Conservation (phyloP, 2,888 invertebrate species). For the Theretra japonica region DNA sequence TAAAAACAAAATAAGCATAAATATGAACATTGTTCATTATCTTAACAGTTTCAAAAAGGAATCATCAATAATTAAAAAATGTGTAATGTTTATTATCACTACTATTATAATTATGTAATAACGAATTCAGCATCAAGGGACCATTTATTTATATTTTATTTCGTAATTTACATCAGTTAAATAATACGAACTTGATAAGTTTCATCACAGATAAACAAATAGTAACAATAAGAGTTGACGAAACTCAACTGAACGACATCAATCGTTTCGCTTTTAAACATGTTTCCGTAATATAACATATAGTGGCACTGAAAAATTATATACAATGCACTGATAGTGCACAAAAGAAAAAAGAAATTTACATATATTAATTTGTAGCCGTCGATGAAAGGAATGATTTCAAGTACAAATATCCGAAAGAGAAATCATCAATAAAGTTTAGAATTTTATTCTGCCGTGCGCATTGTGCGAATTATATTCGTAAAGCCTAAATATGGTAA, state of each 20-base stretch:
- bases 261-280: not conserved
- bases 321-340: slow-evolving; percentile 1
- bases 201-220: slow-evolving; percentile 27
- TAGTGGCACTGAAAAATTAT: slow-evolving; percentile 9
- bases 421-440: not conserved
- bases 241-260: not conserved
- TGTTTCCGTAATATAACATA: slow-evolving; percentile 8
- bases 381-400: not conserved
- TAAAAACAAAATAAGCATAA: slow-evolving; percentile 51
- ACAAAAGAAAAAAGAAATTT: not conserved
- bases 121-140: not conserved
- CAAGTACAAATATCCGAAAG: not conserved
- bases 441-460: slow-evolving; percentile 20
- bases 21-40: slow-evolving; percentile 32
- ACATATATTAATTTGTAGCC: not conserved
- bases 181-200: slow-evolving; percentile 7
- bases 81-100: not conserved
- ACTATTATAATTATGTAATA: not conserved
- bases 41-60: slow-evolving; percentile 12
- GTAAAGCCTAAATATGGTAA: slow-evolving; percentile 68
- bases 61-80: slow-evolving; percentile 2
- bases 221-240: not conserved
- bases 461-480: slow-evolving; percentile 59
- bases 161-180: not conserved
- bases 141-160: not conserved